phyloP scores from a whole-genome alignment of 2,113 vertebrate genomes.

The Arothron firmamentum region DNA sequence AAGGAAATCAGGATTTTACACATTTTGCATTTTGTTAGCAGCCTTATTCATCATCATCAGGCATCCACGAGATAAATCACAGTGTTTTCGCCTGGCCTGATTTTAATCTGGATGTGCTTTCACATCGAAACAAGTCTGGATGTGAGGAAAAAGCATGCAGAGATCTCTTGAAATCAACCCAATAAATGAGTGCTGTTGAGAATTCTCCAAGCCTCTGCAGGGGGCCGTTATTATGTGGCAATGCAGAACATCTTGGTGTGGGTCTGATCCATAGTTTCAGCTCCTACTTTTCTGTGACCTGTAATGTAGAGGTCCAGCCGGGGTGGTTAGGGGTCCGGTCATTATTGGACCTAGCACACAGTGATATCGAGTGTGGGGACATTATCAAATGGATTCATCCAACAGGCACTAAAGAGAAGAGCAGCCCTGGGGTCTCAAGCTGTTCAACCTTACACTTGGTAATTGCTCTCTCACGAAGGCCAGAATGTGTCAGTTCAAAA shows the following conservation, averaged over 20 bases:
- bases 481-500: slow-evolving; percentile 44
- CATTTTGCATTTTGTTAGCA: slow-evolving; percentile 18
- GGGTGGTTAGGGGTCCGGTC: slow-evolving; percentile 19
- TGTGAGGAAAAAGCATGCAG: background rate
- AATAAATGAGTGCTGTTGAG: slow-evolving; percentile 11
- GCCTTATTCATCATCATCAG: slow-evolving; percentile 6
- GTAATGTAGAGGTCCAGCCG: slow-evolving; percentile 10
- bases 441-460: slow-evolving; percentile 56
- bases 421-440: slow-evolving; percentile 50
- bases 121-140: slow-evolving; percentile 10
- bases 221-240: slow-evolving; percentile 7
- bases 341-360: slow-evolving; percentile 28
- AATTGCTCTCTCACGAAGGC: slow-evolving; percentile 62
- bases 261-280: slow-evolving; percentile 3
- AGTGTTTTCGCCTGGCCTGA: slow-evolving; percentile 2
- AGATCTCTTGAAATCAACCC: background rate
- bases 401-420: slow-evolving; percentile 35
- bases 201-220: background rate
- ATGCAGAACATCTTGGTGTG: background rate
- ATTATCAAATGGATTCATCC: slow-evolving; percentile 49
- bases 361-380: slow-evolving; percentile 27
- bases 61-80: slow-evolving; percentile 1
- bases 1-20: slow-evolving; percentile 47
- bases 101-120: slow-evolving; percentile 28
- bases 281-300: slow-evolving; percentile 15